Conservation (phyloP, 1,140 invertebrate genomes). For the Pachypeltis micranthus region DNA sequence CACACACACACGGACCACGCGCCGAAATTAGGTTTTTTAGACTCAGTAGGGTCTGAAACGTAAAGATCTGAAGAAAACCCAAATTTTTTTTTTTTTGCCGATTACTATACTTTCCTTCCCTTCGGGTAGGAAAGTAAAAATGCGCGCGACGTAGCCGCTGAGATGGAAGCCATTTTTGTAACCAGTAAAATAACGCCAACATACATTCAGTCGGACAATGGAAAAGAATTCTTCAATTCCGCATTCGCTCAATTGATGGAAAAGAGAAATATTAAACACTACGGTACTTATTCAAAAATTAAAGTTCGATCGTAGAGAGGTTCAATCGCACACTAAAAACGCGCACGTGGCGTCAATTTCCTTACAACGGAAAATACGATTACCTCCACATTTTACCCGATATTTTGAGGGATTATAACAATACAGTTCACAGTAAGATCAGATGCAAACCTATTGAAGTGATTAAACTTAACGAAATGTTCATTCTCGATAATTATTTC, state of each 20-base stretch:
- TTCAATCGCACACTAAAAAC: conserved; percentile 36
- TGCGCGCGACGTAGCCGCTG: conserved; percentile 21
- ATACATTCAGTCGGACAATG: conserved; percentile 19
- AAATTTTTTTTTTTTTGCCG: too few species aligned
- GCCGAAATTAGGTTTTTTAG: too few species aligned
- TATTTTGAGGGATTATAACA: conserved; percentile 36
- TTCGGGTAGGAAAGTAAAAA: too few species aligned
- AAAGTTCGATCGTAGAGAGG: conserved; percentile 35
- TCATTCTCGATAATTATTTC: background rate
- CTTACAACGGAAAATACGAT: conserved; percentile 32
- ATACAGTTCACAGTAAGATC: conserved; percentile 35
- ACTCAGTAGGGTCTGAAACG: too few species aligned
- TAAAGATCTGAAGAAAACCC: too few species aligned
- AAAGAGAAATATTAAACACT: conserved; percentile 30
- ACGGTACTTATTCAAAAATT: conserved; percentile 31
- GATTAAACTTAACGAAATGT: conserved; percentile 26
- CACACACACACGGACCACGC: too few species aligned
- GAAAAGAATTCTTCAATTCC: conserved; percentile 31
- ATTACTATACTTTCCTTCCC: too few species aligned
- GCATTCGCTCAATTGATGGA: conserved; percentile 29
- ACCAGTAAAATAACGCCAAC: conserved; percentile 17
- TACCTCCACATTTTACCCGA: conserved; percentile 32
- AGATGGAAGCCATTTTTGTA: conserved; percentile 14
- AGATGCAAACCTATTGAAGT: conserved; percentile 33
- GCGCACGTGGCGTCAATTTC: conserved; percentile 35